A percentile compares a stretch with the other conserved stretches of the same genome.
phyloP scores from a whole-genome alignment of 1,140 invertebrate genomes.

The Platyscapa corneri region DNA sequence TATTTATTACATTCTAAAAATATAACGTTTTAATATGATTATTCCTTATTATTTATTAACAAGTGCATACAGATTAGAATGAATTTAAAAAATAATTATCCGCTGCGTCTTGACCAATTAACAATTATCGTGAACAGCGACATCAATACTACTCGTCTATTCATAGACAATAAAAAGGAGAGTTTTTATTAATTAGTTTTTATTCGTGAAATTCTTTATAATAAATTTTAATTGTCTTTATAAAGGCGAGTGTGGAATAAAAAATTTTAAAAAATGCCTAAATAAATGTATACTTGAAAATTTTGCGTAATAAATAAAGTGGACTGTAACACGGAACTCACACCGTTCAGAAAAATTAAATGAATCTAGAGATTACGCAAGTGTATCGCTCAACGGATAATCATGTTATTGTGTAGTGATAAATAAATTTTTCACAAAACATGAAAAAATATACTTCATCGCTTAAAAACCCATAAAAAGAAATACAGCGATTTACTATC shows the following conservation, averaged over 20 bases:
- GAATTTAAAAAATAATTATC: too few species aligned
- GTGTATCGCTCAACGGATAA: not conserved
- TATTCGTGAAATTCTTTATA: too few species aligned
- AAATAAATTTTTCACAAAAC: not conserved
- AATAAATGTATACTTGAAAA: not conserved
- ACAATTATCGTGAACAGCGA: too few species aligned
- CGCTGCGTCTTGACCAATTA: too few species aligned
- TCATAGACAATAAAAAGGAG: too few species aligned
- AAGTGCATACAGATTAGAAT: too few species aligned
- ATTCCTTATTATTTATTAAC: not conserved
- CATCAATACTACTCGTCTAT: too few species aligned
- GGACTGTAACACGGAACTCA: not conserved
- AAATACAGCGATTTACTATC: too few species aligned
- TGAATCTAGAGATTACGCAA: not conserved
- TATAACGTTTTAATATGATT: not conserved
- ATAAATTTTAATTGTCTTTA: too few species aligned
- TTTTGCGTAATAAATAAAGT: not conserved
- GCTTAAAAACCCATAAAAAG: too few species aligned
- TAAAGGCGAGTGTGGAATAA: too few species aligned
- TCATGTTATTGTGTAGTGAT: not conserved
- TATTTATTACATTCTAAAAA: not conserved
- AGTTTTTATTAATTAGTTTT: too few species aligned
- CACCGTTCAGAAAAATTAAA: not conserved
- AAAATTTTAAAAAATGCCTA: not conserved
- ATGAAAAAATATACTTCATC: not conserved